Evolutionary conservation across 1,140 invertebrate genomes (phyloP), one percentile per base, ranked within the genome.

Genomic region (Zaprionus taronus): DNA sequence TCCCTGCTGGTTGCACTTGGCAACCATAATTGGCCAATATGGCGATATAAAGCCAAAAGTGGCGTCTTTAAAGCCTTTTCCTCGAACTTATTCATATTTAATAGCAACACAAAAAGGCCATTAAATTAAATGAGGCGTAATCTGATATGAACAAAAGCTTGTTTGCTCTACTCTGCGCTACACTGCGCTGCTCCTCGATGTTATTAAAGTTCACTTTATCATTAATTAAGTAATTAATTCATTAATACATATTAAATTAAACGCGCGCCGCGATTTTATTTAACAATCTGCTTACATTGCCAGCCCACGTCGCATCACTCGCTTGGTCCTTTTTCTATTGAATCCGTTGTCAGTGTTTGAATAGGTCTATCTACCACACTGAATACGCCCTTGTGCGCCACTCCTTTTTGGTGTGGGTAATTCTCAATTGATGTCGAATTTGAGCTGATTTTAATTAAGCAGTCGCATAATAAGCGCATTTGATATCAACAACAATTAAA

Each of bases 401-500:
- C n/a, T 64, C 26, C 41, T 28, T 38, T 14, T 2, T n/a, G 12
- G 11, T 61, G 61, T 24, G 31, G 47, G 31, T 15, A 24, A 61
- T 68, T 49, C 31, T 24, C 53, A 57, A 71, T 71, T 75, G 60
- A 71, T 63, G 70, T 83, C 72, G 53, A 74, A 58, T 73, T 87
- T 77, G 56, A 78, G 75, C 72, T 79, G 56, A 83, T 83, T 87
- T 86, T 87, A 86, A 86, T 86, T 83, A 86, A 86, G 75, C 77
- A 83, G 72, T 83, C 72, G 68, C 80, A 80, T 74, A 68, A 72
- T 81, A 80, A 74, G 70, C 74, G 60, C 71, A 72, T 87, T 86
- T 68, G 75, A 72, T 83, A 75, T 75, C 71, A 80, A 83, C 84
- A 86, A 86, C 84, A 86, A 86, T 86, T 83, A 86, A 75, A 86